Evolutionary conservation across 2,888 invertebrate genomes (phyloP), one percentile per base, ranked within the genome.

Genomic region (Lapara coniferarum): DNA sequence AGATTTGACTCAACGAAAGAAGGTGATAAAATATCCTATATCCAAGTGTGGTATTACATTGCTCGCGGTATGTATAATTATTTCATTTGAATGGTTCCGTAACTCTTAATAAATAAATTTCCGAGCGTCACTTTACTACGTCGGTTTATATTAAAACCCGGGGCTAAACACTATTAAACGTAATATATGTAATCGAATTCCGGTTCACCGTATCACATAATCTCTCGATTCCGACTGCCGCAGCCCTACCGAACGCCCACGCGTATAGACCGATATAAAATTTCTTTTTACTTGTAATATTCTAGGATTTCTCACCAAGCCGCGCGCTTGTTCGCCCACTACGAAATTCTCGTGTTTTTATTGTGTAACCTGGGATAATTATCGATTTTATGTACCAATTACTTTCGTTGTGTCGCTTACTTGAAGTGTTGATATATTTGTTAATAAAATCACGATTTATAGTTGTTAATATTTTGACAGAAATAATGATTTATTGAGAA

Each of bases 261-360:
- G 73, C 76, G 69, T 69, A 68, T 69, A 55, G 69, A 58, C 71
- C 67, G 66, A 12, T 59, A 71, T 69, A 75, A 57, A 51, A 69
- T 73, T 75, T 74, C 73, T 79, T 81, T 79, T 79, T 79, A 75
- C 78, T 75, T 72, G 72, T 74, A 71, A 72, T 63, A 63, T 78
- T 77, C 78, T 80, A 79, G 77, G 77, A 63, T 81, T 81, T 76
- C 73, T 74, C 71, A 71, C 74, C 72, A 67, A 69, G 66, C 75
- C 67, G 72, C 68, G 12, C 14, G 30, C 57, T 57, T 16, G 77
- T 78, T 77, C 80, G 78, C 85, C 85, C 78, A 85, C 85, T 66
- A 72, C 30, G 66, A 56, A 56, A 51, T 68, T n/a, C 58, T 55
- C 25, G 19, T 30, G 51, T 14, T 53, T 67, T 69, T 66, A 67